Conservation (phyloP, 2,888 invertebrate species). For the Drosophila nr. perissopoda region DNA sequence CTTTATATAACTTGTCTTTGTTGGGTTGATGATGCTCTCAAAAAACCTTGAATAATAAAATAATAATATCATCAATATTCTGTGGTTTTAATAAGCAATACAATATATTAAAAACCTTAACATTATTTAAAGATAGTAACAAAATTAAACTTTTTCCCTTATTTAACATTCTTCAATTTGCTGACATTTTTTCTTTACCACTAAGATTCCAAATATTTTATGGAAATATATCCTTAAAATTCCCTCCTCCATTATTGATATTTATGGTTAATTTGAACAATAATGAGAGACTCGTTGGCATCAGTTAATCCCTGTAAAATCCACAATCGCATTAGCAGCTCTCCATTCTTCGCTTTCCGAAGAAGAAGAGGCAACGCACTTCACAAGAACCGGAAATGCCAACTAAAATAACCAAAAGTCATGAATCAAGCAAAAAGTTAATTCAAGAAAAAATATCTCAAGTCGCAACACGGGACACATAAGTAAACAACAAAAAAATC, state of each 20-base stretch:
- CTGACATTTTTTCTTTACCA: neutral
- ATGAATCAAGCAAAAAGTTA: constrained; percentile 82
- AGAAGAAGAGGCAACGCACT: constrained; percentile 17
- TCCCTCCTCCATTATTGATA: neutral
- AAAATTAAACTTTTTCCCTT: neutral
- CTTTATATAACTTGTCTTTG: too few relatives aligned
- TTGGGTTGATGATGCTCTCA: neutral
- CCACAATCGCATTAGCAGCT: constrained; percentile 36
- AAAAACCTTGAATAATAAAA: neutral
- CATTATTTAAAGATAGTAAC: neutral
- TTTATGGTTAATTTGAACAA: neutral
- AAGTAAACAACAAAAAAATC: constrained; percentile 35
- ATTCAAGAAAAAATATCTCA: constrained; percentile 67
- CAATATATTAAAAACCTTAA: neutral
- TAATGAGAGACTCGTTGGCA: constrained; percentile 30
- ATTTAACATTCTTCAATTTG: neutral
- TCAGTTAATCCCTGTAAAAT: constrained; percentile 2
- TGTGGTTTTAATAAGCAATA: neutral
- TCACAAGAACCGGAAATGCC: constrained; percentile 66
- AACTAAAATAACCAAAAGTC: constrained; percentile 77
- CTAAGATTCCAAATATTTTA: too few relatives aligned
- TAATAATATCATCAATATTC: neutral
- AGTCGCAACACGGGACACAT: constrained; percentile 43
- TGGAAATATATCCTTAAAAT: neutral
- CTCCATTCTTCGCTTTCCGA: constrained; percentile 3